phyloP scores from a whole-genome alignment of 2,888 invertebrate genomes.

The Hermaeophaga mercurialis region DNA sequence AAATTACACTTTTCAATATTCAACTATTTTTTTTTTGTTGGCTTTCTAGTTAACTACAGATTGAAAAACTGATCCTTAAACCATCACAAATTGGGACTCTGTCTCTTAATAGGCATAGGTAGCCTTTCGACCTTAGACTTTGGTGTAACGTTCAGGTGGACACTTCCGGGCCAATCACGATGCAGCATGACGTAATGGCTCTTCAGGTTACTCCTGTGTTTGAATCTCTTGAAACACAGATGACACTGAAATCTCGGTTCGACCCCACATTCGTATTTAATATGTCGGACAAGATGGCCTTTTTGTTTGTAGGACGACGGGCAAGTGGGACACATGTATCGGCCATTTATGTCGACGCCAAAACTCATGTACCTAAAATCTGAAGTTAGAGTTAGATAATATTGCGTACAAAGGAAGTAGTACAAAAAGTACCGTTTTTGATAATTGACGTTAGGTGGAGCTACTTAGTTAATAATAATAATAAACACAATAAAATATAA shows the following conservation, averaged over 20 bases:
- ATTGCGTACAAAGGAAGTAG: too few species aligned
- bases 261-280: conserved; percentile 51
- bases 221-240: conserved; percentile 55
- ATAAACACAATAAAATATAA: too few species aligned
- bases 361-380: conserved; percentile 49
- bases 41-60: too few species aligned
- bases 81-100: too few species aligned
- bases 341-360: conserved; percentile 44
- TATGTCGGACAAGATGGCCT: conserved; percentile 49
- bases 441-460: too few species aligned
- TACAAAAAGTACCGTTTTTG: too few species aligned
- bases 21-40: too few species aligned
- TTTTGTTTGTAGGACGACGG: conserved; percentile 48
- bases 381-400: conserved; percentile 17
- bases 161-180: conserved; percentile 14
- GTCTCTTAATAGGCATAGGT: conserved; percentile 10
- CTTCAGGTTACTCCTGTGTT: conserved; percentile 61
- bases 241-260: conserved; percentile 59
- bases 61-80: too few species aligned
- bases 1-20: too few species aligned
- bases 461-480: too few species aligned
- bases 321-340: conserved; percentile 47
- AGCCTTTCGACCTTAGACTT: not conserved
- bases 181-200: conserved; percentile 55
- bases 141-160: not conserved